phyloP scores from a whole-genome alignment of 2,888 invertebrate genomes.

The Eupithecia tripunctaria region DNA sequence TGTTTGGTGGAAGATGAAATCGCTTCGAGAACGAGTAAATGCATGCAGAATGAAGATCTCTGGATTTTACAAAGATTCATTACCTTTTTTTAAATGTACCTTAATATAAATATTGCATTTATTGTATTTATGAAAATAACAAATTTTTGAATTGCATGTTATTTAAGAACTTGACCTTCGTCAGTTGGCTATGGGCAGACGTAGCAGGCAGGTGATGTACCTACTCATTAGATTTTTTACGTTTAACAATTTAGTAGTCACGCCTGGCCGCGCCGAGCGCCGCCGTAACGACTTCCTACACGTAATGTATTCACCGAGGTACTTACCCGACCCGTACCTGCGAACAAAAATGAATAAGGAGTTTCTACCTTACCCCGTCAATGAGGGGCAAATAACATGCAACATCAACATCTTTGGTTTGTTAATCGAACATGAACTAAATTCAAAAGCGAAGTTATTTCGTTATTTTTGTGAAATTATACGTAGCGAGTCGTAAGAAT shows the following conservation, averaged over 20 bases:
- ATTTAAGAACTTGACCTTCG: constrained; percentile 22
- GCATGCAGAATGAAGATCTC: neutral
- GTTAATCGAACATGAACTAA: constrained; percentile 3
- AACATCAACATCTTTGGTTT: constrained; percentile 1
- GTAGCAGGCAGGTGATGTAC: constrained; percentile 29
- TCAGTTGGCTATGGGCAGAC: constrained; percentile 16
- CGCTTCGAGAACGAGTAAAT: neutral
- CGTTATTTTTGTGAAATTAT: constrained; percentile 19
- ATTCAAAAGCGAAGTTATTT: constrained; percentile 6
- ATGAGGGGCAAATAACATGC: neutral
- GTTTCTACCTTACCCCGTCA: neutral
- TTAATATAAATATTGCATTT: too few relatives aligned
- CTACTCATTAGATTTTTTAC: constrained; percentile 23
- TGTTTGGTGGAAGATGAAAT: neutral
- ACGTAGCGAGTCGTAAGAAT: constrained; percentile 7
- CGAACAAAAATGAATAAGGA: neutral
- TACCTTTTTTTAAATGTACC: too few relatives aligned
- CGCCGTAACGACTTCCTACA: constrained; percentile 32
- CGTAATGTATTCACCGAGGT: constrained; percentile 21
- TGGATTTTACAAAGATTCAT: neutral
- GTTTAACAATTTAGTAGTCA: constrained; percentile 33
- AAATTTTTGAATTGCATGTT: too few relatives aligned
- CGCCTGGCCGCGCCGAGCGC: constrained; percentile 27
- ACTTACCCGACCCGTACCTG: constrained; percentile 13
- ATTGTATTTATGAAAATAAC: too few relatives aligned